Base-by-base conservation (phyloP, 2,888 invertebrate species). In the Trachelus stipa region DNA sequence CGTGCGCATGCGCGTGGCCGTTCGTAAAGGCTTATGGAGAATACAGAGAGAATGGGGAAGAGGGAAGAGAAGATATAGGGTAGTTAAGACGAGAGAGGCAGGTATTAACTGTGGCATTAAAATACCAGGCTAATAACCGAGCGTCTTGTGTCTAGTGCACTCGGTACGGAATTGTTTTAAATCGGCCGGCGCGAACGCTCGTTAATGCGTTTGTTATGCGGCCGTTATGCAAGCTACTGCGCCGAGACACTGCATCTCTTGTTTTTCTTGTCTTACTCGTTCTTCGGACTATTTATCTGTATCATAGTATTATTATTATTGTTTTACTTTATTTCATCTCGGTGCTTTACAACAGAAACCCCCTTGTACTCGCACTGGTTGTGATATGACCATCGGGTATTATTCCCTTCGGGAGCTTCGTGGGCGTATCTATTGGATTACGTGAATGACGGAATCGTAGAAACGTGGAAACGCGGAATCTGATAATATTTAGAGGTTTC, bases 401-500 rank as follows among this genome's bases (percentile, higher is more conserved):
- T 40, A 15, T 40, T 12, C 15, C 15, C 15, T 2, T 40, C 15
- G 40, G 6, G 23, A 40, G 40, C 6, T 40, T 40, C 40, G 15
- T 23, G 40, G 40, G 40, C 15, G 6, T 15, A 40, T 40, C 6
- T 15, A 23, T 23, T 40, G 40, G 23, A 23, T 40, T 23, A 40
- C 40, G 40, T 40, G 40, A 15, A 15, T 40, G 40, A 4, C 40
- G 40, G 40, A 40, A 40, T 40, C 40, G 40, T 37, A 37, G 37
- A 37, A 37, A 37, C 37, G 12, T 40, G 15, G 3, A 69, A 69
- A 79, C 76, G 81, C 79, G 86, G 85, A 84, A 87, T 88, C 69
- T 86, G 85, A 86, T 88, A 88, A 89, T 87, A 87, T 88, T 88
- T 86, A 83, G 85, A 85, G 80, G 81, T 86, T 80, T 85, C 83